Evolutionary conservation across 2,113 vertebrate genomes (phyloP).

Genomic region (Chaetorhynchus papuensis): DNA sequence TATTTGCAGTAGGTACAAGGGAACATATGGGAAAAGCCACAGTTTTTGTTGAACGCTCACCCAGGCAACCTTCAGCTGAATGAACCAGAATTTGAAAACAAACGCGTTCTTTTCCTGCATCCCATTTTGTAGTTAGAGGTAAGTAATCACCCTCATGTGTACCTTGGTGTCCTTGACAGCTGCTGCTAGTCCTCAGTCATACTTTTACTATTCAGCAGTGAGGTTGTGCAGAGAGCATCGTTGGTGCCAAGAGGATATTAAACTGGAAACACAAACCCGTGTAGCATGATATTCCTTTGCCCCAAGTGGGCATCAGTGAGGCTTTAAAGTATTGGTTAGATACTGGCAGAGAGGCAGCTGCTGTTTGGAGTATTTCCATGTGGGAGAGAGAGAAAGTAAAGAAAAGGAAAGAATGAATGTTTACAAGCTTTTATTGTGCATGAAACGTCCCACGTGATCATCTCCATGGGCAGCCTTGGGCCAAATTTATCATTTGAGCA

Average conservation of each 20-base stretch:
- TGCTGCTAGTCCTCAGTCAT: background rate
- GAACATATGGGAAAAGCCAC: constrained; percentile 18
- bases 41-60: background rate
- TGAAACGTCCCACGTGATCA: constrained; percentile 21
- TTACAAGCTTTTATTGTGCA: background rate
- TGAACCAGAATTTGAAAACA: background rate
- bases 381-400: background rate
- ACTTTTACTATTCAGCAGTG: background rate
- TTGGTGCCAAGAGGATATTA: background rate
- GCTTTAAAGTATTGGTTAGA: background rate
- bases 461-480: constrained; percentile 11
- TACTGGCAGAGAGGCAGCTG: background rate
- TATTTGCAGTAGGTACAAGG: background rate
- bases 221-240: background rate
- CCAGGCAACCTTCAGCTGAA: constrained; percentile 28
- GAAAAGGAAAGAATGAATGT: constrained; percentile 24
- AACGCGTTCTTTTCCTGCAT: background rate
- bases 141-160: background rate
- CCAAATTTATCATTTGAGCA: constrained; percentile 32
- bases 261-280: background rate
- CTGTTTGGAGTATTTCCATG: background rate
- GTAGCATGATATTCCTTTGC: background rate
- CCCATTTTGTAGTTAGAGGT: background rate
- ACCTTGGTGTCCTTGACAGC: background rate
- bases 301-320: background rate